These are phyloP conservation scores for Falcaria lacertinaria DNA, from an alignment of 2,888 invertebrate genomes.

Conservation along the genomic window DNA sequence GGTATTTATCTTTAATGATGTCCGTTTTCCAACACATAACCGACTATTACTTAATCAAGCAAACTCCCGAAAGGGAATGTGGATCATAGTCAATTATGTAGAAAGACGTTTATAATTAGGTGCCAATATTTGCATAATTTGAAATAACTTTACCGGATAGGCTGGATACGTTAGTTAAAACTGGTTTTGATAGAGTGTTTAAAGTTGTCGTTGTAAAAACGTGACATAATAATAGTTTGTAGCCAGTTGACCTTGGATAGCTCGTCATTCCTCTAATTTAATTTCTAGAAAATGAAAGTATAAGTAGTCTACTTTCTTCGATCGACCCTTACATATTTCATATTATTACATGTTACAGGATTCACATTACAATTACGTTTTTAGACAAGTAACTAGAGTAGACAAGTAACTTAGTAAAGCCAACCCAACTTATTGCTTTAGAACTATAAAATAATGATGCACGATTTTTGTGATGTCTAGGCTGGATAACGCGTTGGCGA, in stretches of 20 bases:
- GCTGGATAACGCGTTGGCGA: slow-evolving; percentile 76
- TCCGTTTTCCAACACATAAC: not conserved
- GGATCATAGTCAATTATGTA: not conserved
- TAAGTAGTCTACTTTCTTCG: slow-evolving; percentile 20
- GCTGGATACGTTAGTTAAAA: slow-evolving; percentile 16
- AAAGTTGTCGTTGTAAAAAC: slow-evolving; percentile 28
- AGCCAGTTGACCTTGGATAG: slow-evolving; percentile 44
- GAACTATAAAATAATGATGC: no score
- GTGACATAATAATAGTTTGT: slow-evolving; percentile 30
- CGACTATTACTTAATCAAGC: not conserved
- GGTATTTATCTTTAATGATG: not conserved
- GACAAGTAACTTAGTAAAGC: no score
- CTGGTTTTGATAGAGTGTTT: slow-evolving; percentile 28
- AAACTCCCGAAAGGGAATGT: not conserved
- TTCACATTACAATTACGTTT: no score
- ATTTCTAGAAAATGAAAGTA: slow-evolving; percentile 39
- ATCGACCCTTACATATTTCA: slow-evolving; percentile 6
- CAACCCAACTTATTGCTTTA: no score
- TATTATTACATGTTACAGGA: no score
- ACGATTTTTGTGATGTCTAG: slow-evolving; percentile 22
- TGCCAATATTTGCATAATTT: slow-evolving; percentile 2
- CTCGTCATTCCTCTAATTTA: slow-evolving; percentile 24
- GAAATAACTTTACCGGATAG: slow-evolving; percentile 5
- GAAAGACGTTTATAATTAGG: not conserved
- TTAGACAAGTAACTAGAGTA: no score